phyloP scores from a whole-genome alignment of 2,113 vertebrate species.

The Nannobrachium achirus region DNA sequence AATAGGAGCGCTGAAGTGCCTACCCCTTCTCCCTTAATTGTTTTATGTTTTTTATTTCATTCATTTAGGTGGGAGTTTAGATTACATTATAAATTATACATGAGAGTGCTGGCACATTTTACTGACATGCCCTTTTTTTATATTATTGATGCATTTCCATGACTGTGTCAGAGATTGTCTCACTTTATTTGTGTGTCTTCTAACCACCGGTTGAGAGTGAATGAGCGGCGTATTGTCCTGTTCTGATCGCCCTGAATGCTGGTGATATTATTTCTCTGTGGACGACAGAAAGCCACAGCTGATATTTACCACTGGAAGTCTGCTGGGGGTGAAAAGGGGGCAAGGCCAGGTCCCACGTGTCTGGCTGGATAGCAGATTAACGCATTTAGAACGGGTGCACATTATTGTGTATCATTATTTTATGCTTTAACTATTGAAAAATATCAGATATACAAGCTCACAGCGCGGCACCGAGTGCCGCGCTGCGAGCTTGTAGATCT shows the following conservation, averaged over 20 bases:
- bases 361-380: constrained; percentile 76
- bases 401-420: no score
- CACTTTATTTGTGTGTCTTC: constrained; percentile 4
- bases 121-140: neutral
- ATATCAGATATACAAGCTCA: no score
- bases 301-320: constrained; percentile 71
- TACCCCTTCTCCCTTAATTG: no score
- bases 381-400: no score
- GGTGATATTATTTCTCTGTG: constrained; percentile 43
- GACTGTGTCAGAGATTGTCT: constrained; percentile 22
- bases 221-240: constrained; percentile 28
- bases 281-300: constrained; percentile 55
- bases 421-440: no score
- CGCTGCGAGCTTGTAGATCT: no score
- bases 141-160: neutral
- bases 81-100: no score
- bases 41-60: no score
- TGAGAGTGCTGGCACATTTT: neutral
- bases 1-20: no score
- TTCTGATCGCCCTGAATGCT: constrained; percentile 54
- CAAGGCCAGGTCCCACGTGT: constrained; percentile 78
- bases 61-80: no score
- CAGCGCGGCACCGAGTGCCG: no score
- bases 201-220: constrained; percentile 51
- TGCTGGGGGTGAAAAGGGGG: constrained; percentile 67